phyloP scores from a whole-genome alignment of 2,888 invertebrate genomes.

The Caenorhabditis auriculariae region DNA sequence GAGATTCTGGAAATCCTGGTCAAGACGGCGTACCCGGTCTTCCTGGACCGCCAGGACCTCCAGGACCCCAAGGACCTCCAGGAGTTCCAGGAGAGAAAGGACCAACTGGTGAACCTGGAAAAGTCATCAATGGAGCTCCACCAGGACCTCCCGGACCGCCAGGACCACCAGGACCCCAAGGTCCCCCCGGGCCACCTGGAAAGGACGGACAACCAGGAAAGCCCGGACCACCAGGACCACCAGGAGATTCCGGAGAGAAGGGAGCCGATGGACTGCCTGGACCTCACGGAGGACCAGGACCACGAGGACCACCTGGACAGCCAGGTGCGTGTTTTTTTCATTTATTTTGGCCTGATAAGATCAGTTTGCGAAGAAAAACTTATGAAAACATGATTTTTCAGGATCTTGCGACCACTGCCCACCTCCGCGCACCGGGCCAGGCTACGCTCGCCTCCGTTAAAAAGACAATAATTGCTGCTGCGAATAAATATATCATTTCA shows the following conservation, averaged over 20 bases:
- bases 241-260: conserved; percentile 58
- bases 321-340: too few species aligned
- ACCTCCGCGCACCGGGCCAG: conserved; percentile 57
- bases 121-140: conserved; percentile 50
- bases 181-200: conserved; percentile 58
- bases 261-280: conserved; percentile 66
- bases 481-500: too few species aligned
- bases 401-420: conserved; percentile 63
- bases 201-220: conserved; percentile 50
- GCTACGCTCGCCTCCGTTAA: conserved; percentile 51
- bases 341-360: too few species aligned
- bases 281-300: conserved; percentile 44
- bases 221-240: conserved; percentile 40
- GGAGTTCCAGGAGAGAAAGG: conserved; percentile 61
- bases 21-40: conserved; percentile 53
- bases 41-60: conserved; percentile 60
- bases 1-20: conserved; percentile 52
- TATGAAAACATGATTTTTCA: conserved; percentile 49
- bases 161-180: conserved; percentile 57
- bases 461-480: too few species aligned
- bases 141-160: conserved; percentile 59
- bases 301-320: conserved; percentile 48
- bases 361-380: conserved; percentile 4
- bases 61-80: conserved; percentile 60
- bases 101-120: conserved; percentile 62